phyloP scores from a whole-genome alignment of 2,888 invertebrate genomes.

The Sarcophaga carnaria region DNA sequence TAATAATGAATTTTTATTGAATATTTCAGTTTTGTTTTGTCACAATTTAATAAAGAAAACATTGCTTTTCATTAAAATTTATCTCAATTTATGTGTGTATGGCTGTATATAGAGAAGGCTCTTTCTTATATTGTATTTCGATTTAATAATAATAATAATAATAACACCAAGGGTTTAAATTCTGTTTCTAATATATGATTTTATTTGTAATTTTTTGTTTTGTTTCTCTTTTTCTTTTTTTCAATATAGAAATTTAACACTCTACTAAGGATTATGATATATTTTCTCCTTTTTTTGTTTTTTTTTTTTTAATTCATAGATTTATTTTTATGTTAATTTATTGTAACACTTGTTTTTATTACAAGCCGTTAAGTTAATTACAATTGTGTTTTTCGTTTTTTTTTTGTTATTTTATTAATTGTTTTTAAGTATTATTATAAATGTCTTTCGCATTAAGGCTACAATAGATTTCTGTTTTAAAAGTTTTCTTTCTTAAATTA shows the following conservation, averaged over 20 bases:
- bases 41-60: conserved; percentile 42
- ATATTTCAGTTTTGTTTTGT: conserved; percentile 24
- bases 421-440: conserved; percentile 11
- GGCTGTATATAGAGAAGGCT: conserved; percentile 42
- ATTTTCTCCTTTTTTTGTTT: conserved; percentile 26
- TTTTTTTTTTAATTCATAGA: not conserved
- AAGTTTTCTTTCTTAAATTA: not conserved
- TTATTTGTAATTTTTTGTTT: conserved; percentile 12
- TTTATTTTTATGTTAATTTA: conserved; percentile 1
- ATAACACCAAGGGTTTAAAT: conserved; percentile 28
- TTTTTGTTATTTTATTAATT: not conserved
- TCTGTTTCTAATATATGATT: not conserved
- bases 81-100: conserved; percentile 2
- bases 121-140: conserved; percentile 1
- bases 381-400: not conserved
- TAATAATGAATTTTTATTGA: conserved; percentile 40
- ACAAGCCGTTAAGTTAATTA: too few species aligned
- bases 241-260: conserved; percentile 56
- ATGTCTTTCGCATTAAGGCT: conserved; percentile 47
- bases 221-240: conserved; percentile 35
- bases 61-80: conserved; percentile 44
- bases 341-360: not conserved
- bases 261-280: conserved; percentile 38
- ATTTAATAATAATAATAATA: conserved; percentile 36
- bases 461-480: conserved; percentile 28